These are phyloP conservation scores for Coleophora flavipennella DNA, from an alignment of 2,888 invertebrate genomes.

Conservation along the genomic window DNA sequence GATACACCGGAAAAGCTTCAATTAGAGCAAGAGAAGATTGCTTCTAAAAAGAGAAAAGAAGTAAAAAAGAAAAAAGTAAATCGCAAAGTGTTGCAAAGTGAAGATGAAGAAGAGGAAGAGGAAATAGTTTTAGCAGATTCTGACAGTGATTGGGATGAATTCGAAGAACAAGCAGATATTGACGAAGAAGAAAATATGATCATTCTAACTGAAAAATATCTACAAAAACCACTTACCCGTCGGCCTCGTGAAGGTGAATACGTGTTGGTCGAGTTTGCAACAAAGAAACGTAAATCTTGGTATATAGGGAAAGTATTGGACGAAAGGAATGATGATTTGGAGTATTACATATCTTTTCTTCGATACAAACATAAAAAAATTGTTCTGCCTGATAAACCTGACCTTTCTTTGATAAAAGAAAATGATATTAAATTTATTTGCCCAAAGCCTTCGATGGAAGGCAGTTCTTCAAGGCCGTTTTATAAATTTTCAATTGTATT, in stretches of 20 bases:
- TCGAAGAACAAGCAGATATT: slow-evolving; percentile 1
- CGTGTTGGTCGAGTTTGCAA: slow-evolving; percentile 9
- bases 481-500: too few species aligned
- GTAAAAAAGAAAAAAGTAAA: slow-evolving; percentile 6
- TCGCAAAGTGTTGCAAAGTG: slow-evolving; percentile 6
- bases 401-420: too few species aligned
- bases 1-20: slow-evolving; percentile 7
- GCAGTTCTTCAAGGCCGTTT: too few species aligned
- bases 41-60: slow-evolving; percentile 5
- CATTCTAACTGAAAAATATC: slow-evolving; percentile 3
- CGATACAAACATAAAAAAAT: too few species aligned
- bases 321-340: neutral
- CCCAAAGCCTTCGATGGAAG: too few species aligned
- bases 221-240: slow-evolving; percentile 4
- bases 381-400: too few species aligned
- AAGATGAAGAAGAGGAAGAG: slow-evolving; percentile 3
- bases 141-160: slow-evolving; percentile 2
- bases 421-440: too few species aligned
- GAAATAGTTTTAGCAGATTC: slow-evolving; percentile 4
- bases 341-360: too few species aligned
- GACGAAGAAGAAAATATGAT: slow-evolving; percentile 3
- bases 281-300: slow-evolving; percentile 1
- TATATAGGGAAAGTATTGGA: slow-evolving; percentile 7
- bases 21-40: neutral
- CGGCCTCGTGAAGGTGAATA: slow-evolving; percentile 8